Conservation (phyloP, 2,113 vertebrate species). For the Strix uralensis region DNA sequence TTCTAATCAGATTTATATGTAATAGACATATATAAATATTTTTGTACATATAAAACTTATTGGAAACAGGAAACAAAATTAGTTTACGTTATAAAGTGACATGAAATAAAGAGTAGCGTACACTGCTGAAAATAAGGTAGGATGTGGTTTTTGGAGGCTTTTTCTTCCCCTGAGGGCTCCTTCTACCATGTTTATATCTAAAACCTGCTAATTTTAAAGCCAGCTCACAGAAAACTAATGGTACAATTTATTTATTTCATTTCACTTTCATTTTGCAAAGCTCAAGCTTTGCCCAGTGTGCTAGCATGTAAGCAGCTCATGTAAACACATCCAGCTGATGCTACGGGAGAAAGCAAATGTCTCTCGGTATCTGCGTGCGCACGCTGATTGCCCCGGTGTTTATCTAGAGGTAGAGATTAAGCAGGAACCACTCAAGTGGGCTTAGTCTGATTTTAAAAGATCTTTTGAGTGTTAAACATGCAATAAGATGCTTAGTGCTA, state of each 20-base stretch:
- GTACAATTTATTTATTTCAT: not conserved
- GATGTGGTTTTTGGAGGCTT: not conserved
- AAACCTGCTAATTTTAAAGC: slow-evolving; percentile 20
- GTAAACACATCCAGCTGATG: not conserved
- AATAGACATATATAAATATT: not conserved
- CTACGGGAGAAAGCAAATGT: not conserved
- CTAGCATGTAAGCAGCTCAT: not conserved
- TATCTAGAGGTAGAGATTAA: not conserved
- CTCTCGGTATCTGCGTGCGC: rapidly evolving
- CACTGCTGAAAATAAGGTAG: not conserved
- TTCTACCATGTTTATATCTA: not conserved
- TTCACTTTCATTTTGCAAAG: slow-evolving; percentile 33
- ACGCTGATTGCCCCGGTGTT: rapidly evolving
- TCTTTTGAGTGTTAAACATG: not conserved
- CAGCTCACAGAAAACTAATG: not conserved
- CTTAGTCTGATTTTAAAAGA: not conserved
- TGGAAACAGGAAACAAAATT: slow-evolving; percentile 1
- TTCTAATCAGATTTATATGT: not conserved
- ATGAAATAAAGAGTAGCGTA: not conserved
- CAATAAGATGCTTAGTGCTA: not conserved
- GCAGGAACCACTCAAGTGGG: not conserved
- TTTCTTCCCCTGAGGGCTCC: not conserved
- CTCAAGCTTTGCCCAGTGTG: not conserved
- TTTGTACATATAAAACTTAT: not conserved
- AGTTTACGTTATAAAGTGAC: not conserved